Base-by-base conservation (phyloP, 2,888 invertebrate species). In the Sinelater perroti region DNA sequence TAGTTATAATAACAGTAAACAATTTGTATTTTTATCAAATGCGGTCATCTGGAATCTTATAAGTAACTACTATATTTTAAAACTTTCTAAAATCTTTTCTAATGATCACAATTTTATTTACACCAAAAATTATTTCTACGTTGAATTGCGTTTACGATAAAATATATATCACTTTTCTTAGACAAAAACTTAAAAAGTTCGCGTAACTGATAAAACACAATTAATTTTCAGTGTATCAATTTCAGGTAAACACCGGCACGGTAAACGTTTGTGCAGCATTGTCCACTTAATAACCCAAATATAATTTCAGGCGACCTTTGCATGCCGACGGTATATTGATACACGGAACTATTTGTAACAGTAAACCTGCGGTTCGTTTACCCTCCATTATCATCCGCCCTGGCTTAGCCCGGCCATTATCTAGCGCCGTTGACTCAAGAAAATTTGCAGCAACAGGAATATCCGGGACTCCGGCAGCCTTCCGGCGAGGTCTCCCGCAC, bases 361-460 rank as follows among this genome's bases (percentile, higher is more conserved):
- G 11, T 14, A 44, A 44, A 49, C 24, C 20, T 49, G 33, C 21
- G 47, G 47, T 49, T 49, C 21, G 47, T 36, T 49, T 49, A 49
- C 47, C 36, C 47, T 35, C 24, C 24, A 49, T 49, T 36, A 49
- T 49, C 36, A 49, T 49, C 24, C 33, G 14, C 47, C 24, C 13
- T 20, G 28, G 21, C 33, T 46, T 21, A 13, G 10, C 47, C 24
- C 16, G 31, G 21, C 33, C 47, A 49, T 49, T 49, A 49, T 49
- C 47, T 35, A 49, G 36, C 36, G 36, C 35, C 47, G 36, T 49
- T 47, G 45, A 46, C 28, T 46, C 47, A 36, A 49, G 35, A 54
- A 44, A 54, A 54, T 47, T 54, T 21, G 54, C 14, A 36, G 36
- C 26, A 46, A 54, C 36, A 54, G 54, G 54, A 53, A 54, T 54